phyloP scores from a whole-genome alignment of 1,140 invertebrate species.

The Eubasilissa regina region DNA sequence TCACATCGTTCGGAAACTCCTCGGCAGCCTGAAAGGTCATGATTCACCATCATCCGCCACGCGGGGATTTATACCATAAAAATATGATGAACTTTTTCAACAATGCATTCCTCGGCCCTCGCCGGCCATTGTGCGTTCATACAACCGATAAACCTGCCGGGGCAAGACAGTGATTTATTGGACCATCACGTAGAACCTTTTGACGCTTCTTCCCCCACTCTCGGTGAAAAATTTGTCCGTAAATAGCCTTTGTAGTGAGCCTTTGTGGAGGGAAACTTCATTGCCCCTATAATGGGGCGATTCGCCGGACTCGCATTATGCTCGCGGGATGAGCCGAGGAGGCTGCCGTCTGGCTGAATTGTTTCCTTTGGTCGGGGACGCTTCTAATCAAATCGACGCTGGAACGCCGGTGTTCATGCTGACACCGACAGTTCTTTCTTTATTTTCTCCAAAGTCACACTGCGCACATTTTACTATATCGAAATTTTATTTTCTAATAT shows the following conservation, averaged over 20 bases:
- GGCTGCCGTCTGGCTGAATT: neutral
- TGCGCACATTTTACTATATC: too few relatives aligned
- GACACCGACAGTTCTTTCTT: conserved; percentile 16
- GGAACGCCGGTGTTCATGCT: neutral
- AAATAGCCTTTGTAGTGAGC: conserved; percentile 45
- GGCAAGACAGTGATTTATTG: conserved; percentile 58
- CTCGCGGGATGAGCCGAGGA: conserved; percentile 3
- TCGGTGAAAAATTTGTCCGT: conserved; percentile 54
- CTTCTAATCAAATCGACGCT: conserved; percentile 30
- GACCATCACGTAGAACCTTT: conserved; percentile 54
- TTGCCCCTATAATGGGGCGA: conserved; percentile 46
- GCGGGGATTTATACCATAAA: conserved; percentile 21
- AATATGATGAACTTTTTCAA: conserved; percentile 44
- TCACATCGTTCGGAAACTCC: conserved; percentile 29
- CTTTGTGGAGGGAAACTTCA: conserved; percentile 50
- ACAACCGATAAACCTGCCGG: conserved; percentile 54
- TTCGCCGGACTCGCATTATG: conserved; percentile 31
- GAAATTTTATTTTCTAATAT: too few relatives aligned
- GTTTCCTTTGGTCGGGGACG: conserved; percentile 15
- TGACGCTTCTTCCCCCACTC: conserved; percentile 45
- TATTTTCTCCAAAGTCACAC: neutral
- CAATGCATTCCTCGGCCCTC: conserved; percentile 39
- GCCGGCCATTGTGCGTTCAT: conserved; percentile 44
- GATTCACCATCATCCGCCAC: conserved; percentile 21
- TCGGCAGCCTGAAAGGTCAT: conserved; percentile 20